Base-by-base conservation (phyloP, 2,113 vertebrate genomes). In the Caracal caracal region DNA sequence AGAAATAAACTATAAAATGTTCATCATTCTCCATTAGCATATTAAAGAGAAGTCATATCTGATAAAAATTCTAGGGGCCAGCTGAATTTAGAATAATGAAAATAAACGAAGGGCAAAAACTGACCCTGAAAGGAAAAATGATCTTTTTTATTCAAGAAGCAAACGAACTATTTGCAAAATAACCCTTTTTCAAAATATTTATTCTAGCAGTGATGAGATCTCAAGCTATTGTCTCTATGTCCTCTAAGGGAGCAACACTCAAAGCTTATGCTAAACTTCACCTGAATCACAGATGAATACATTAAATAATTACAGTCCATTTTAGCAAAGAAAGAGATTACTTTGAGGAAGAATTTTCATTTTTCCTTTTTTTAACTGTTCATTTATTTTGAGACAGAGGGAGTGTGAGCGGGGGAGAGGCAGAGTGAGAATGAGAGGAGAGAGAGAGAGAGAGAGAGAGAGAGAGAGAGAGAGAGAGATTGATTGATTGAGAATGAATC, bases 201-300 rank as follows among this genome's bases (percentile, higher is more conserved):
- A 43, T 93, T 79, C 24, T 59, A 63, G 16, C 5, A 49, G 22
- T 11, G 3, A 82, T 96, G 94, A n/a, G 40, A 63, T 47, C 37
- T 79, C 33, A 63, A 79, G 22, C 33, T 82, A 81, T 70, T 88
- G 47, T 87, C 87, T 56, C 66, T 43, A 90, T 93, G 24, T 98
- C 73, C 75, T 40, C 80, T 59, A 94, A 56, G 85, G 93, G 85
- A 81, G 49, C 47, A 84, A 79, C 89, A 94, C 53, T 79, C 81
- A 33, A 88, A 49, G 70, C 37, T 66, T 92, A 93, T 63, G 35
- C 19, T 92, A 95, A 94, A 93, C 86, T 35, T 76, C 71, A 94
- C 0, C 0, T 71, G 49, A 95, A 97, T 97, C 40, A 97, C 92
- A 96, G 87, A 66, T 63, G 96, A 81, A 95, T 61, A 88, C 65